Evolutionary conservation across 2,888 invertebrate species (phyloP).

Genomic region (Lumbricus terrestris): DNA sequence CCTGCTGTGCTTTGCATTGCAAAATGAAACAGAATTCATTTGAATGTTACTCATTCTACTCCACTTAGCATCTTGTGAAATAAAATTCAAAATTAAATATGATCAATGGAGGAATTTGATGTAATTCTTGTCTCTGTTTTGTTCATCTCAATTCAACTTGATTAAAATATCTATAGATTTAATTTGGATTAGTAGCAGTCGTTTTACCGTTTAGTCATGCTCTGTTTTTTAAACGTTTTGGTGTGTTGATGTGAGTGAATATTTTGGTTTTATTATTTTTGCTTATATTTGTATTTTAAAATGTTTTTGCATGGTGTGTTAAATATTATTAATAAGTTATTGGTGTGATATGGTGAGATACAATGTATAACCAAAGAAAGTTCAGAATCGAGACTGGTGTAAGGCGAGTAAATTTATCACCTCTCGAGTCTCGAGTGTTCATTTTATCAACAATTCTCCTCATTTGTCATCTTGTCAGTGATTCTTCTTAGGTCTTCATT

Average conservation of each 20-base stretch:
- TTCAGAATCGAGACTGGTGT: not conserved
- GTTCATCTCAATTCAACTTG: not conserved
- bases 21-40: not conserved
- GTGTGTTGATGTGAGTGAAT: not conserved
- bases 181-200: not conserved
- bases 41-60: not conserved
- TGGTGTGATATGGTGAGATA: not conserved
- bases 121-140: not conserved
- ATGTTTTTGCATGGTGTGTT: not conserved
- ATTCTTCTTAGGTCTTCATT: no score
- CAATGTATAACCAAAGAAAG: not conserved
- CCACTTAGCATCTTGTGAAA: not conserved
- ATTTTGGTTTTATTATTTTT: not conserved
- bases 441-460: no score
- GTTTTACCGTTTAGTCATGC: not conserved
- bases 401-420: not conserved
- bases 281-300: not conserved
- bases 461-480: no score
- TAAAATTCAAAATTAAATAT: not conserved
- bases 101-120: not conserved
- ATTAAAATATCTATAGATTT: not conserved
- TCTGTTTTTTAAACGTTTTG: conserved; percentile 26
- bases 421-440: no score
- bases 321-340: not conserved
- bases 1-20: not conserved